Evolutionary conservation across 2,113 vertebrate species (phyloP).

Genomic region (Daphoenositta chrysoptera): DNA sequence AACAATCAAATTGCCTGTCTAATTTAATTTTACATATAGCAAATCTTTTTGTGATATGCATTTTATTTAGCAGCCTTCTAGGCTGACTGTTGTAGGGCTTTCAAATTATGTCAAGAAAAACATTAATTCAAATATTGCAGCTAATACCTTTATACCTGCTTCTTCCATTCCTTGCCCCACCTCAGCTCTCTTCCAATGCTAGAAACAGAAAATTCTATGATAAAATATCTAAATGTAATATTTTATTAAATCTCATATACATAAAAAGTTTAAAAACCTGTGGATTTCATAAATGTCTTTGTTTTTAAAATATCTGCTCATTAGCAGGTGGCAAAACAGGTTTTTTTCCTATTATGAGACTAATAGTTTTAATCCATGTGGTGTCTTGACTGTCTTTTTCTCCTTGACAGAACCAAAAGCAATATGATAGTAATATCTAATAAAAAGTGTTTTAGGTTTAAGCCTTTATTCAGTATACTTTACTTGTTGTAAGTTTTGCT

Average conservation of each 20-base stretch:
- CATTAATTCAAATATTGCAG: background rate
- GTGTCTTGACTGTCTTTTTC: background rate
- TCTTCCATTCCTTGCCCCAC: background rate
- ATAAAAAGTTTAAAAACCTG: background rate
- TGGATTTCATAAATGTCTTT: background rate
- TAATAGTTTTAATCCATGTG: background rate
- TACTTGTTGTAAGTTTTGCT: background rate
- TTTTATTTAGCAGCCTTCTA: background rate
- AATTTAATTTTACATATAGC: background rate
- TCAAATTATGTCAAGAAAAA: background rate
- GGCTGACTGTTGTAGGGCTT: background rate
- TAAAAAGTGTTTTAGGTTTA: background rate
- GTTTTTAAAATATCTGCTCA: background rate
- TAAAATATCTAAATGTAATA: background rate
- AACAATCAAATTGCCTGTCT: background rate
- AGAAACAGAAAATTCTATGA: background rate
- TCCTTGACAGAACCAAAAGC: background rate
- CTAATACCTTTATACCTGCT: background rate
- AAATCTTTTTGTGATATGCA: background rate
- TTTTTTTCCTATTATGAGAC: background rate
- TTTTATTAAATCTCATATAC: background rate
- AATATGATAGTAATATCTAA: background rate
- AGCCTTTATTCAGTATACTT: background rate
- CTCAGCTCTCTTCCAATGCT: background rate
- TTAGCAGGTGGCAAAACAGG: background rate